Evolutionary conservation across 2,888 invertebrate genomes (phyloP).

Genomic region (Gandaritis pyraliata): DNA sequence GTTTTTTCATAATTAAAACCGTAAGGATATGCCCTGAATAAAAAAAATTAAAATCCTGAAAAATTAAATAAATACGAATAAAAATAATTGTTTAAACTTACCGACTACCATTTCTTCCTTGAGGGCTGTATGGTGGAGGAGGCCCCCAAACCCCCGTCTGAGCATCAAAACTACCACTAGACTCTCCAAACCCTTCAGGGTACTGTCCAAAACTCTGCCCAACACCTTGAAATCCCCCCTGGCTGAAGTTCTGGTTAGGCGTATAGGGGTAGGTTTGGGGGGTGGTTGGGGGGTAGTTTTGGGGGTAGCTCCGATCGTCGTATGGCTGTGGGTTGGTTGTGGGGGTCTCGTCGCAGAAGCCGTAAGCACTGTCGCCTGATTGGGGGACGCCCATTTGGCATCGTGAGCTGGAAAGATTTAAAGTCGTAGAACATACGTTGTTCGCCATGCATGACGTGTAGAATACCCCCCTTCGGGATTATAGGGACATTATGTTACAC

Average conservation of each 20-base stretch:
- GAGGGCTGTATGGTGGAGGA: conserved; percentile 94
- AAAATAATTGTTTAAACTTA: conserved; percentile 35
- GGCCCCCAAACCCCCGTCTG: conserved; percentile 91
- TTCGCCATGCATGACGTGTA: too few species aligned
- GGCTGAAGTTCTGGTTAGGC: conserved; percentile 35
- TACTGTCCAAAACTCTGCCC: conserved; percentile 47
- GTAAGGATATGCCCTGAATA: too few species aligned
- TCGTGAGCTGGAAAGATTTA: conserved; percentile 67
- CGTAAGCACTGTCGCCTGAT: conserved; percentile 90
- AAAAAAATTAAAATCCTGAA: too few species aligned
- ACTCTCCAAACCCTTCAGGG: conserved; percentile 83
- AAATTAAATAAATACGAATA: too few species aligned
- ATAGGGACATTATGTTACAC: too few species aligned
- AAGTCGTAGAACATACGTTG: too few species aligned
- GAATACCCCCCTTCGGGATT: too few species aligned
- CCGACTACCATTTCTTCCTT: conserved; percentile 82
- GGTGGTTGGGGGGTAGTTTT: conserved; percentile 9
- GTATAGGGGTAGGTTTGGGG: conserved; percentile 1
- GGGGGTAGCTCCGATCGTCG: conserved; percentile 61
- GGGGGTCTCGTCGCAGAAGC: conserved; percentile 85
- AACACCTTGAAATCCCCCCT: conserved; percentile 38
- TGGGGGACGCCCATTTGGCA: conserved; percentile 89
- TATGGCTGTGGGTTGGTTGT: conserved; percentile 47
- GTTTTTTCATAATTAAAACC: too few species aligned
- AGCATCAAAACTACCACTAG: conserved; percentile 82